Conservation (phyloP, 2,797 vertebrate genomes). For the Anguilla pacifica region DNA sequence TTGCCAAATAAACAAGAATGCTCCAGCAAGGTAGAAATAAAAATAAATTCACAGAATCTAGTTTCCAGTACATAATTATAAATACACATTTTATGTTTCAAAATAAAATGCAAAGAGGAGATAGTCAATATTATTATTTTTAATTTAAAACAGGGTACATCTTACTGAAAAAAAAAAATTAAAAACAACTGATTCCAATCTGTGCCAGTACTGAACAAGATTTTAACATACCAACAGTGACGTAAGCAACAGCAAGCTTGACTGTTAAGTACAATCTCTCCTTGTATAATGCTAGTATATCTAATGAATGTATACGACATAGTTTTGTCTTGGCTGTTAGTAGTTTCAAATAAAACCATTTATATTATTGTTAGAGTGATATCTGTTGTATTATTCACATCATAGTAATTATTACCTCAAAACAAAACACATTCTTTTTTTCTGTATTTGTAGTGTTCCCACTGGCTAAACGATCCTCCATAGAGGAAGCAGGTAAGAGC, state of each 20-base stretch:
- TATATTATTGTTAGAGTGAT: slow-evolving; percentile 45
- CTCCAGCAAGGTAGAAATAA: no score
- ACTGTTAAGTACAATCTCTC: slow-evolving; percentile 39
- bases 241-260: slow-evolving; percentile 39
- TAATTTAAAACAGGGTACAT: slow-evolving; percentile 24
- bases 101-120: not conserved
- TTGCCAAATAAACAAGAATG: no score
- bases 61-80: not conserved
- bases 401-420: slow-evolving; percentile 26
- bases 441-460: not conserved
- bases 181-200: slow-evolving; percentile 28
- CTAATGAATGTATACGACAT: slow-evolving; percentile 45
- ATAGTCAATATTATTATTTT: not conserved
- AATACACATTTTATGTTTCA: not conserved
- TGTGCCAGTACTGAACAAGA: not conserved
- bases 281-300: slow-evolving; percentile 42
- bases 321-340: slow-evolving; percentile 41
- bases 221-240: slow-evolving; percentile 3
- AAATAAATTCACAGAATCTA: no score
- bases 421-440: slow-evolving; percentile 26
- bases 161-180: slow-evolving; percentile 30
- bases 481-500: not conserved
- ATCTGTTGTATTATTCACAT: slow-evolving; percentile 39
- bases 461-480: not conserved
- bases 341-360: slow-evolving; percentile 41